Conservation (phyloP, 2,888 invertebrate genomes). For the Lasioglossum figueresi region DNA sequence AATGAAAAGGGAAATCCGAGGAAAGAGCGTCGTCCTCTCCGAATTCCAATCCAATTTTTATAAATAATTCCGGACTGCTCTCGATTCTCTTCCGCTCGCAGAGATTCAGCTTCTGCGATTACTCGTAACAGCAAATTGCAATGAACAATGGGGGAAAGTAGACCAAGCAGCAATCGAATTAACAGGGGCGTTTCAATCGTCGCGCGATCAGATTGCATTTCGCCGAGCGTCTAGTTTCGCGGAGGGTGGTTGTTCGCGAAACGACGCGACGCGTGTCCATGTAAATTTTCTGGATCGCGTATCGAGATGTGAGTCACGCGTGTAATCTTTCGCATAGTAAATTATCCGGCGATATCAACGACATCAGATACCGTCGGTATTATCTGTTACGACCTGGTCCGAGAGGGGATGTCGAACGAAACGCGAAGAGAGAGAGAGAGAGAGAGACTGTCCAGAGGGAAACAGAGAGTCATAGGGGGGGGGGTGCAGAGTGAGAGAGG, state of each 20-base stretch:
- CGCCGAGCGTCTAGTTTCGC: not conserved
- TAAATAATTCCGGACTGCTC: not conserved
- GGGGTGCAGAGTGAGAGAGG: not conserved
- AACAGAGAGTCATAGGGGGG: not conserved
- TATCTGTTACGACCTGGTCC: slow-evolving; percentile 57
- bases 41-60: not conserved
- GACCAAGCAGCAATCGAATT: not conserved
- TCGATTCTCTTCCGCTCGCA: not conserved
- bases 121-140: not conserved
- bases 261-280: slow-evolving; percentile 39
- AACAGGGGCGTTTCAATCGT: slow-evolving; percentile 2
- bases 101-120: not conserved
- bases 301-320: slow-evolving; percentile 67
- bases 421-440: not conserved
- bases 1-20: slow-evolving; percentile 23
- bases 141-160: not conserved
- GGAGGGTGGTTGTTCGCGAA: not conserved
- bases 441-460: slow-evolving; percentile 26
- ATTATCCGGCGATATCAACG: slow-evolving; percentile 75
- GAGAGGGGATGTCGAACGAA: slow-evolving; percentile 5
- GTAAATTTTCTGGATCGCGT: slow-evolving; percentile 54
- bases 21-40: too few relatives aligned
- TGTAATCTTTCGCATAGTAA: slow-evolving; percentile 73
- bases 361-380: slow-evolving; percentile 74
- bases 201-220: not conserved